Base-by-base conservation (phyloP, 2,113 vertebrate species). In the Odontesthes bonariensis region DNA sequence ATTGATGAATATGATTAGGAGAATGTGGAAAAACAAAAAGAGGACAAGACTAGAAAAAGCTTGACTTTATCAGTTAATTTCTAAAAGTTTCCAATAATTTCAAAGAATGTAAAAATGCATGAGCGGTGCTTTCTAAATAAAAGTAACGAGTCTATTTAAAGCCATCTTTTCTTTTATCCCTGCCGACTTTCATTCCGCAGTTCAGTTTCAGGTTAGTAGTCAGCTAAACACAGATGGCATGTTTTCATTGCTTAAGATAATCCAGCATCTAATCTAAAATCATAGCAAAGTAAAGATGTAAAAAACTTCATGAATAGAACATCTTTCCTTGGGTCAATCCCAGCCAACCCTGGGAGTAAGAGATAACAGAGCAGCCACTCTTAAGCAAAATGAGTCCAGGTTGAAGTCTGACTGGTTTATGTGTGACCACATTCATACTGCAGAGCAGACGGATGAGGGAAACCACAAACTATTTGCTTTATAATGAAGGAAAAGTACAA, bases 291-390 rank as follows among this genome's bases (percentile, higher is more conserved):
- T 46, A 32, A 68, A 20, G 49, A 23, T 52, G n/a, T 11, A 44
- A 54, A 17, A 20, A n/a, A 40, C 31, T 46, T 23, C 19, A 46
- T 53, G 27, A 66, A 65, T 46, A 58, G 32, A 69, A 75, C 69
- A 73, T 44, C 66, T n/a, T 73, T 77, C 75, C 38, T 8, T 32
- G 19, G 79, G 53, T 75, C 66, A 67, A 71, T 55, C 10, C 61
- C 49, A 11, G 42, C 47, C 71, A 44, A 59, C 65, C 54, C 55
- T 9, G 53, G 10, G n/a, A 72, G 68, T 67, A 17, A 10, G 42
- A 77, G 77, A 80, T 81, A 83, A 83, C 80, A 68, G 40, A 51
- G 54, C 65, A 70, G 75, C 59, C 51, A 44, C 6, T 66, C 22
- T 52, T 33, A 77, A 27, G 44, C 53, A 17, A 23, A 46, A 33